Evolutionary conservation across 1,140 invertebrate species (phyloP).

Genomic region (Pogonomyrmex californicus): DNA sequence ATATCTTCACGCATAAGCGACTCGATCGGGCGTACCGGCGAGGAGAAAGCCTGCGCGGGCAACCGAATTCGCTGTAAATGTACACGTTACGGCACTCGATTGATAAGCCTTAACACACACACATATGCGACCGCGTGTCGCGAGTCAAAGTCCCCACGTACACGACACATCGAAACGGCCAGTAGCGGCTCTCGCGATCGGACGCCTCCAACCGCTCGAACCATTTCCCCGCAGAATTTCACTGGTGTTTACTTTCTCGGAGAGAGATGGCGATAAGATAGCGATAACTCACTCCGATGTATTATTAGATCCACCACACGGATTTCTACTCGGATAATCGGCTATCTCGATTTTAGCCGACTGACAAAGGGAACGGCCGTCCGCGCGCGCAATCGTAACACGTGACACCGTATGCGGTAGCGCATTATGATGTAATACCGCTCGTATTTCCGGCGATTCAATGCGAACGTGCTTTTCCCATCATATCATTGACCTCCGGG

Average conservation of each 20-base stretch:
- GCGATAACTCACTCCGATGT: constrained; percentile 6
- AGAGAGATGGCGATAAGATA: not conserved
- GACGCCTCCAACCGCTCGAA: not conserved
- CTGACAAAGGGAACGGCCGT: not conserved
- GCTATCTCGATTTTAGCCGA: not conserved
- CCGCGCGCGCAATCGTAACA: constrained; percentile 2
- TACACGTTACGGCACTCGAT: not conserved
- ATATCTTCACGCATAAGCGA: not conserved
- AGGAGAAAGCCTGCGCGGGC: not conserved
- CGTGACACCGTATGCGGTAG: not conserved
- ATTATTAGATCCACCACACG: not conserved
- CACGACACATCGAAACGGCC: constrained; percentile 47
- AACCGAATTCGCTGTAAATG: not conserved
- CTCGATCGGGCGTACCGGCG: not conserved
- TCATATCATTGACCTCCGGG: not conserved
- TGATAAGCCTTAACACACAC: constrained; percentile 1
- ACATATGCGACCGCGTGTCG: constrained; percentile 63
- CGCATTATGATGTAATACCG: constrained; percentile 14
- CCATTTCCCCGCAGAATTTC: not conserved
- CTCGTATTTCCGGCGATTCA: constrained; percentile 16
- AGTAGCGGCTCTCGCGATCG: constrained; percentile 48
- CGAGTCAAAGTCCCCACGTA: constrained; percentile 70
- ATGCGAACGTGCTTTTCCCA: not conserved
- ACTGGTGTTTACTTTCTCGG: not conserved
- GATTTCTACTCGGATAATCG: not conserved